Evolutionary conservation across 2,797 vertebrate genomes (phyloP).

Genomic region (Gallinago solitaria): DNA sequence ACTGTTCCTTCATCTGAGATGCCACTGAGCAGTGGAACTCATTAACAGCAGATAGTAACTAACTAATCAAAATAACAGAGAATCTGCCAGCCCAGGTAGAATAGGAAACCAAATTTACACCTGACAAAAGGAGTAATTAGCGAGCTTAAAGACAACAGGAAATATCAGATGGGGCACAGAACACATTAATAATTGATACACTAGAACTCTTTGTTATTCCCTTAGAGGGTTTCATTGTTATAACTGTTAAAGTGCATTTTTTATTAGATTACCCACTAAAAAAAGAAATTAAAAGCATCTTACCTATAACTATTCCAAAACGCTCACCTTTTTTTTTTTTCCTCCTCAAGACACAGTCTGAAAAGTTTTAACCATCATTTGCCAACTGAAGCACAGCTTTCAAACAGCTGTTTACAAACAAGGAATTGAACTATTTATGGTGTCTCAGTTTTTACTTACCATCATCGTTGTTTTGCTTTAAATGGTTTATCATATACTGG

Average conservation of each 20-base stretch:
- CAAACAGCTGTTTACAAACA: slow-evolving; percentile 5
- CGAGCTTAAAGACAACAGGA: slow-evolving; percentile 69
- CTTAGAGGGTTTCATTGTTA: slow-evolving; percentile 63
- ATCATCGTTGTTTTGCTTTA: slow-evolving; percentile 77
- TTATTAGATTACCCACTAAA: slow-evolving; percentile 57
- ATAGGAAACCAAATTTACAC: slow-evolving; percentile 68
- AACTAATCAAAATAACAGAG: slow-evolving; percentile 59
- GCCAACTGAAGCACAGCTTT: not conserved
- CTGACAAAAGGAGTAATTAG: slow-evolving; percentile 76
- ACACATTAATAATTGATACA: slow-evolving; percentile 75
- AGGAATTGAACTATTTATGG: not conserved
- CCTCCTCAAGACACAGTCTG: not conserved
- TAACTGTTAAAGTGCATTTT: slow-evolving; percentile 67
- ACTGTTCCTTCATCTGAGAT: slow-evolving; percentile 1
- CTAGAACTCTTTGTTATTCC: slow-evolving; percentile 65
- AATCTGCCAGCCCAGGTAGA: slow-evolving; percentile 66
- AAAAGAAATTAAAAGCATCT: slow-evolving; percentile 58
- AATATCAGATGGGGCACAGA: slow-evolving; percentile 65
- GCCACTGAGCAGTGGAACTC: slow-evolving; percentile 61
- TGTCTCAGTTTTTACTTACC: slow-evolving; percentile 70
- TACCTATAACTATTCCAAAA: slow-evolving; percentile 39
- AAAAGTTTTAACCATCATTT: not conserved
- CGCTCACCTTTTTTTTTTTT: not conserved
- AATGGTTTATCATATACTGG: slow-evolving; percentile 81
- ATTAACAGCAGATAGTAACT: slow-evolving; percentile 62